A percentile compares a stretch with the other conserved stretches of the same genome.
These are phyloP conservation scores for Amniataba percoides DNA, from an alignment of 2,797 vertebrate genomes.

Conservation along the genomic window DNA sequence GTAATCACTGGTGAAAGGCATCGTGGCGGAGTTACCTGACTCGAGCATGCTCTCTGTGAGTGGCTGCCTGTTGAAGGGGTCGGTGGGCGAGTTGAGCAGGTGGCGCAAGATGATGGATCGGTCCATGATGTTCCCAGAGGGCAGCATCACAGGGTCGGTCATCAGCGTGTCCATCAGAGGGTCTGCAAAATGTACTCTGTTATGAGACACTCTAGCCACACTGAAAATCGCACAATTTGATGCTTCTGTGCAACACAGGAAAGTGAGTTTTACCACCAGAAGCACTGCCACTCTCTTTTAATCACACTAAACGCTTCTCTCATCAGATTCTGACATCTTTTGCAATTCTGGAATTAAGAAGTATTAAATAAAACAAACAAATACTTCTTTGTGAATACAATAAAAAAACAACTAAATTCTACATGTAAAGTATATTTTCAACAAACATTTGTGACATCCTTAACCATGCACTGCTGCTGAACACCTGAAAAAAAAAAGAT, in stretches of 20 bases:
- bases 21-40: conserved; percentile 87
- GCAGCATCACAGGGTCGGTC: conserved; percentile 96
- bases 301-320: background rate
- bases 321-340: background rate
- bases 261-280: background rate
- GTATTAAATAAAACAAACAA: too few relatives aligned
- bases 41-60: conserved; percentile 98
- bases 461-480: background rate
- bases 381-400: background rate
- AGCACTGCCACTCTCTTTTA: background rate
- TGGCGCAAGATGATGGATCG: conserved; percentile 96
- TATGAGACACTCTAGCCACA: conserved; percentile 13
- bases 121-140: conserved; percentile 98
- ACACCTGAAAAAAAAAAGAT: too few relatives aligned
- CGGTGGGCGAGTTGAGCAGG: conserved; percentile 96
- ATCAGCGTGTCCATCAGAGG: conserved; percentile 99
- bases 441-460: background rate
- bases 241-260: background rate
- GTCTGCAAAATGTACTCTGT: conserved; percentile 80
- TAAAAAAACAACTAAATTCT: background rate
- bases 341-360: background rate
- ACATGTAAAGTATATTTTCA: background rate
- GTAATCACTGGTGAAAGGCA: background rate
- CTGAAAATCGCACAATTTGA: background rate
- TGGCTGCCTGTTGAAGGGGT: conserved; percentile 97